A percentile compares a stretch with the other conserved stretches of the same genome.
Evolutionary conservation across 2,113 vertebrate genomes (phyloP).

Genomic region (Dasypus novemcinctus): DNA sequence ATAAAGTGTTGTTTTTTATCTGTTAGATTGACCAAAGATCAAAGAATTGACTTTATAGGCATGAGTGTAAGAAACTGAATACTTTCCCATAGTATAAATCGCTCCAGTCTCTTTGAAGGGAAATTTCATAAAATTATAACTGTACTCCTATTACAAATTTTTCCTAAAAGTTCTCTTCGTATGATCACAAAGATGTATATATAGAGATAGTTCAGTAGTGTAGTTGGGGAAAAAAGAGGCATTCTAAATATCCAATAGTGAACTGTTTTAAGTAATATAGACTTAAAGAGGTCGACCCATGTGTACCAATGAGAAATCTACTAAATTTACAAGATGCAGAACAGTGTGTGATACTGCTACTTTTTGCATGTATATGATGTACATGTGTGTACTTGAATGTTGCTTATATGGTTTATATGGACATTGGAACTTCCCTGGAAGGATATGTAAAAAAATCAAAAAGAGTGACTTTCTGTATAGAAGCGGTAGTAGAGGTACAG

Average conservation of each 20-base stretch:
- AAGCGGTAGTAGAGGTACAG: background rate
- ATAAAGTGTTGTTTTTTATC: background rate
- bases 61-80: background rate
- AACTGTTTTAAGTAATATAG: background rate
- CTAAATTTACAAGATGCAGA: background rate
- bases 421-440: background rate
- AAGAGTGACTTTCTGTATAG: background rate
- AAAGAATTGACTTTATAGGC: background rate
- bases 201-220: background rate
- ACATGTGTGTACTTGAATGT: background rate
- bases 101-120: background rate
- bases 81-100: background rate
- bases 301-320: background rate
- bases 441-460: background rate
- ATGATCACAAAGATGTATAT: background rate
- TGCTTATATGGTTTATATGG: background rate
- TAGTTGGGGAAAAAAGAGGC: background rate
- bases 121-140: background rate
- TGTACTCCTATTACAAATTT: background rate
- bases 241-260: background rate
- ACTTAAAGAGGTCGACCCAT: background rate
- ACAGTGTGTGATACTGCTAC: background rate
- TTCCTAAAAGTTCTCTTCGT: background rate
- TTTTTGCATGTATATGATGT: background rate
- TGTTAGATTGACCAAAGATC: background rate